phyloP scores from a whole-genome alignment of 2,113 vertebrate species.

The Macaca mulatta region DNA sequence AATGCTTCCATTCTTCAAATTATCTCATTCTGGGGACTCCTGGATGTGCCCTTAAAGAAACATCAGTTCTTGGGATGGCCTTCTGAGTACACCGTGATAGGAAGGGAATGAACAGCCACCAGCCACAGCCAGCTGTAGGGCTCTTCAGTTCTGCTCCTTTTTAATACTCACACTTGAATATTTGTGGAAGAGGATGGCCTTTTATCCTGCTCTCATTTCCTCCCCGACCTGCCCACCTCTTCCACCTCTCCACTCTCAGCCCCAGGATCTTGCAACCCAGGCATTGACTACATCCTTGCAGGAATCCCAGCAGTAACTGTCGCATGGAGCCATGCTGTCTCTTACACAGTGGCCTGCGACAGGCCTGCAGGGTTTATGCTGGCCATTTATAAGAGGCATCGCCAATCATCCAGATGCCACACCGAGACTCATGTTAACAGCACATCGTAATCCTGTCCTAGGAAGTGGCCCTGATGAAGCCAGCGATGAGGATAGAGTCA shows the following conservation, averaged over 20 bases:
- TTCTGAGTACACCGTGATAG: neutral
- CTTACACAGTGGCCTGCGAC: slow-evolving; percentile 42
- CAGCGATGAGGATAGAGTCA: neutral
- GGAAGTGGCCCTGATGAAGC: neutral
- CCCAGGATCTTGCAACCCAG: neutral
- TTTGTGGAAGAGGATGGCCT: slow-evolving; percentile 52
- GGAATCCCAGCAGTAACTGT: slow-evolving; percentile 55
- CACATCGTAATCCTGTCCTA: neutral
- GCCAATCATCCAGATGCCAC: slow-evolving; percentile 12
- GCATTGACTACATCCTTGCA: neutral
- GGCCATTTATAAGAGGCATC: slow-evolving; percentile 63
- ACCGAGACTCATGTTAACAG: neutral
- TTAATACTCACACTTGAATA: slow-evolving; percentile 50
- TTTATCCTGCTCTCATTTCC: neutral
- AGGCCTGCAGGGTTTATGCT: slow-evolving; percentile 28
- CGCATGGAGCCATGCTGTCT: slow-evolving; percentile 14
- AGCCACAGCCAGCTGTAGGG: neutral
- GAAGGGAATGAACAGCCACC: neutral
- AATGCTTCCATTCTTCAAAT: rapidly evolving
- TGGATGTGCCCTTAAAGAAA: neutral
- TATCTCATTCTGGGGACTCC: neutral
- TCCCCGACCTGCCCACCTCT: no score
- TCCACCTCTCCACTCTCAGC: neutral
- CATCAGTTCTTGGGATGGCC: neutral
- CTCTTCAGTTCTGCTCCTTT: slow-evolving; percentile 59